phyloP scores from a whole-genome alignment of 2,113 vertebrate genomes.

The Regulus satrapa region DNA sequence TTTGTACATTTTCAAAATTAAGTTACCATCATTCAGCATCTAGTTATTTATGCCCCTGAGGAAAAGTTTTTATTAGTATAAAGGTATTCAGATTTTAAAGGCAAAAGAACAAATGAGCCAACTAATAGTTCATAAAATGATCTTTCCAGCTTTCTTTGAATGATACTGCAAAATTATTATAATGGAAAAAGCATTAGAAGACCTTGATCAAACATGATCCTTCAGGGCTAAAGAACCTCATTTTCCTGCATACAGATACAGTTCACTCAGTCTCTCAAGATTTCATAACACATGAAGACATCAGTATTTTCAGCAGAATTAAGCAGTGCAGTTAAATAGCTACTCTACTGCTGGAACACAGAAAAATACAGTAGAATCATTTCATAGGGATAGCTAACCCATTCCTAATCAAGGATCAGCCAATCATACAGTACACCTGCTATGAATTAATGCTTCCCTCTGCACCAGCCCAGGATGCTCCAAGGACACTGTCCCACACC shows the following conservation, averaged over 20 bases:
- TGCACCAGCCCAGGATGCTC: neutral
- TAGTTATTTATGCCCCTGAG: neutral
- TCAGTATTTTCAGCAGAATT: neutral
- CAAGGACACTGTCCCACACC: neutral
- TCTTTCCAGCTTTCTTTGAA: neutral
- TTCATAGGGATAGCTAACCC: neutral
- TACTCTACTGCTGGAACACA: neutral
- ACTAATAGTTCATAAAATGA: neutral
- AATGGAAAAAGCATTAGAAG: neutral
- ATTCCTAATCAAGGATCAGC: neutral
- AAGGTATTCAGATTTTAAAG: neutral
- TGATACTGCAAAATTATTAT: neutral
- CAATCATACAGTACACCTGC: neutral
- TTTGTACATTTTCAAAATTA: neutral
- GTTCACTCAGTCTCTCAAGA: neutral
- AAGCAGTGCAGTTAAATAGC: neutral
- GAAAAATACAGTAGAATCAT: neutral
- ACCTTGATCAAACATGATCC: neutral
- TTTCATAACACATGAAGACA: neutral
- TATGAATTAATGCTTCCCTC: neutral
- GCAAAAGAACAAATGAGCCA: conserved; percentile 1
- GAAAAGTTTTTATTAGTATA: neutral
- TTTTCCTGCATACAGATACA: neutral
- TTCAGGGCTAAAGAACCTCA: neutral
- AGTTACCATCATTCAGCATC: neutral